Percentiles rank a stretch among this genome's conserved stretches.
These are phyloP conservation scores for Lithophane ornitopus DNA, from an alignment of 2,888 invertebrate genomes.

Conservation along the genomic window DNA sequence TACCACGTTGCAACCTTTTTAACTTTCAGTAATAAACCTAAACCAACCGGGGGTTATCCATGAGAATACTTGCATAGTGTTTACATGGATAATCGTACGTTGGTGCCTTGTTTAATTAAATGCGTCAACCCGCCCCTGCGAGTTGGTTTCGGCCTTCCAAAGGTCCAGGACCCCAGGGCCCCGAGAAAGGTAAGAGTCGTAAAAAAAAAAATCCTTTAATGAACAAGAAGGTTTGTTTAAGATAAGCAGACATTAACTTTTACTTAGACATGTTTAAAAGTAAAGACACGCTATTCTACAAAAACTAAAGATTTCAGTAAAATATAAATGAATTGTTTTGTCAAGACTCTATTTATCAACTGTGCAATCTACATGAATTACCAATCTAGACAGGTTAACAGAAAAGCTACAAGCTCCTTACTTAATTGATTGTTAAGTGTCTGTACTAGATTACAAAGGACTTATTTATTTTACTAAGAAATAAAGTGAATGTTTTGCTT, in stretches of 20 bases:
- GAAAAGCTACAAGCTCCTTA: slow-evolving; percentile 6
- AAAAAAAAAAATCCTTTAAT: neutral
- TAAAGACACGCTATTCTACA: neutral
- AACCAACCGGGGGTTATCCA: too few species aligned
- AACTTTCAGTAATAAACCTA: neutral
- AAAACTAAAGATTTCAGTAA: neutral
- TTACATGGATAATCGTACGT: too few species aligned
- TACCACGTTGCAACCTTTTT: neutral
- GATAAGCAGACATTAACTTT: neutral
- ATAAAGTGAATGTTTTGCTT: neutral
- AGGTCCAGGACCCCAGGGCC: neutral
- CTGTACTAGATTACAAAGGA: neutral
- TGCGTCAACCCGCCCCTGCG: neutral
- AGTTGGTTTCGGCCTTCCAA: neutral
- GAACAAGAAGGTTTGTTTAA: neutral
- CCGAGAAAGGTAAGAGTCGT: too few species aligned
- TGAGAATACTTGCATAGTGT: neutral
- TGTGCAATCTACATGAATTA: slow-evolving; percentile 22
- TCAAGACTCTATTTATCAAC: slow-evolving; percentile 19
- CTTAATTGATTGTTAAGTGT: slow-evolving; percentile 26
- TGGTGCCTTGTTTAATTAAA: too few species aligned
- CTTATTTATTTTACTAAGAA: neutral
- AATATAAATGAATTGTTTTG: slow-evolving; percentile 13
- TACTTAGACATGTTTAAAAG: neutral
- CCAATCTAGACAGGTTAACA: slow-evolving; percentile 23